Percentiles rank a stretch among this genome's conserved stretches.
These are phyloP conservation scores for Pteria penguin DNA, from an alignment of 2,888 invertebrate species.

Conservation along the genomic window DNA sequence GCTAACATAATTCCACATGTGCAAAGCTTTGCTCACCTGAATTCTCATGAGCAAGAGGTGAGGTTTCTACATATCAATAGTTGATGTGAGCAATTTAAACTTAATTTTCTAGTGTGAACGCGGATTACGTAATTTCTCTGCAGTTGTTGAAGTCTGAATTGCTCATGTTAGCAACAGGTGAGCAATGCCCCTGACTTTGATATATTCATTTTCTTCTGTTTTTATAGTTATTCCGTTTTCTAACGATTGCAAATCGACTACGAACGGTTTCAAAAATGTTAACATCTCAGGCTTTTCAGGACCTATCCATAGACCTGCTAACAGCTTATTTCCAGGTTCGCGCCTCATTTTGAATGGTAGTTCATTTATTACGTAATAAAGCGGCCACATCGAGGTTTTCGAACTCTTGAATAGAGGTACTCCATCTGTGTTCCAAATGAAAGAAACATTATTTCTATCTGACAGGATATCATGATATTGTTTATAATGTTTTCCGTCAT, in stretches of 20 bases:
- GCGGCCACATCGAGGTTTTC: constrained; percentile 30
- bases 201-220: neutral
- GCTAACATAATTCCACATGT: constrained; percentile 25
- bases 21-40: constrained; percentile 14
- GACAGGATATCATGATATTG: neutral
- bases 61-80: too few relatives aligned
- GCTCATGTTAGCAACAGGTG: constrained; percentile 25
- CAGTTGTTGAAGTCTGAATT: neutral
- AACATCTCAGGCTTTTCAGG: constrained; percentile 27
- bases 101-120: neutral
- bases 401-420: constrained; percentile 31
- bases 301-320: constrained; percentile 32
- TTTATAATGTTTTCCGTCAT: constrained; percentile 24
- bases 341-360: constrained; percentile 26
- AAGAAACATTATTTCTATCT: constrained; percentile 7
- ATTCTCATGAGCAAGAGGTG: too few relatives aligned
- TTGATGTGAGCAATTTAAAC: constrained; percentile 1
- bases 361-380: constrained; percentile 25
- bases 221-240: constrained; percentile 17
- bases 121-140: too few relatives aligned
- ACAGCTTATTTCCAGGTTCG: constrained; percentile 23
- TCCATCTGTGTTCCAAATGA: constrained; percentile 39
- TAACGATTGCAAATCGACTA: constrained; percentile 9
- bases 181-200: constrained; percentile 7
- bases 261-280: constrained; percentile 27